Evolutionary conservation across 35 echinoderm and acorn worm genomes (phyloP).

Genomic region (Lytechinus variegatus): DNA sequence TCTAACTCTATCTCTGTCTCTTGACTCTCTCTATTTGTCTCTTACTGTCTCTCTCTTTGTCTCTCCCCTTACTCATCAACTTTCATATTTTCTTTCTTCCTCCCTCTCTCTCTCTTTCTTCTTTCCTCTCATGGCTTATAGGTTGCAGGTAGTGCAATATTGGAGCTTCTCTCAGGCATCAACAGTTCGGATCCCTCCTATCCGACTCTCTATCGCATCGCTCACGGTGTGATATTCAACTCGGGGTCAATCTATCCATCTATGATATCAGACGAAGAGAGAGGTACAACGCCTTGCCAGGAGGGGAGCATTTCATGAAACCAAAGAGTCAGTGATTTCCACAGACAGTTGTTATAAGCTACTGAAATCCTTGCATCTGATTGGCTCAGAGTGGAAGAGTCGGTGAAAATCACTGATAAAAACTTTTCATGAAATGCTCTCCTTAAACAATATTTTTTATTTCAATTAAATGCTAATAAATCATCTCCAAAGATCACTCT

Average conservation of each 20-base stretch:
- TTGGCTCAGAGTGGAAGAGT: background rate
- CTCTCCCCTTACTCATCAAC: background rate
- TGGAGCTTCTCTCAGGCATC: background rate
- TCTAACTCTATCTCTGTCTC: background rate
- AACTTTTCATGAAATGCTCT: no score
- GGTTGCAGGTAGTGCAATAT: conserved; percentile 15
- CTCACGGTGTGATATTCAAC: conserved; percentile 21
- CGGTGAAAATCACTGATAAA: background rate
- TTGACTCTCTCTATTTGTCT: background rate
- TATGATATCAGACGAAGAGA: conserved; percentile 35
- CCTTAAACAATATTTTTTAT: no score
- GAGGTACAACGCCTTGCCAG: background rate
- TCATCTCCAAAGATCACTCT: no score
- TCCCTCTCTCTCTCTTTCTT: background rate
- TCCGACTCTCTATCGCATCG: conserved; percentile 4
- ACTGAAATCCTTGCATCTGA: no score
- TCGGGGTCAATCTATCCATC: background rate
- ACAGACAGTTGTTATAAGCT: no score
- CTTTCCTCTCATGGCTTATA: background rate
- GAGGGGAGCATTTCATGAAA: background rate
- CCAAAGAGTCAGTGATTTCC: no score
- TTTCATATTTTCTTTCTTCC: background rate
- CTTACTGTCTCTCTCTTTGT: background rate
- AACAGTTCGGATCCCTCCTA: background rate
- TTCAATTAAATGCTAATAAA: no score